Evolutionary conservation across 64 coral and sea anemone species (phyloP).

Genomic region (Astreopora myriophthalma): DNA sequence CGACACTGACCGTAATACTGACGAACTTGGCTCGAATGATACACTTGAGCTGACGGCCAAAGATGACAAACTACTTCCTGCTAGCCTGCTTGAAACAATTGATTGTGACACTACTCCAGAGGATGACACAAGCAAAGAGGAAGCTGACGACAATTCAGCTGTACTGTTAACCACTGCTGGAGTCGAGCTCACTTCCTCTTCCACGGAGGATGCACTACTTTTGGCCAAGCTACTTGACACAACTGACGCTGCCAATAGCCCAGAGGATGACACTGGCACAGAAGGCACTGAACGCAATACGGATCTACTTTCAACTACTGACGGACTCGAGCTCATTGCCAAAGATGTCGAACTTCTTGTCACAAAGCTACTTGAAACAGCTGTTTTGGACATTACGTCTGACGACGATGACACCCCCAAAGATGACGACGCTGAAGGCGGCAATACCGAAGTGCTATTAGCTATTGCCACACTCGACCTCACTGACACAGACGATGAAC

Average conservation of each 20-base stretch:
- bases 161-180: neutral
- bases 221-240: neutral
- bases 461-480: neutral
- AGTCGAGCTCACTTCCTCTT: neutral
- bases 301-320: neutral
- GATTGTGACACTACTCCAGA: neutral
- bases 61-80: neutral
- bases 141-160: neutral
- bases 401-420: neutral
- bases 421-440: neutral
- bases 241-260: neutral
- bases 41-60: neutral
- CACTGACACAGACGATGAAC: neutral
- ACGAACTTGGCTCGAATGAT: neutral
- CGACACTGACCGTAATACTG: neutral
- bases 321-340: neutral
- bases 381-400: neutral
- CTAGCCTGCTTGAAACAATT: neutral
- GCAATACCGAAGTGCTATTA: neutral
- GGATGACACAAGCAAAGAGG: neutral
- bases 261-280: neutral
- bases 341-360: neutral
- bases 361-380: neutral
- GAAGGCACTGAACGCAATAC: neutral
- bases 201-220: neutral